Conservation (phyloP, 2,113 vertebrate species). For the Hippotragus niger region DNA sequence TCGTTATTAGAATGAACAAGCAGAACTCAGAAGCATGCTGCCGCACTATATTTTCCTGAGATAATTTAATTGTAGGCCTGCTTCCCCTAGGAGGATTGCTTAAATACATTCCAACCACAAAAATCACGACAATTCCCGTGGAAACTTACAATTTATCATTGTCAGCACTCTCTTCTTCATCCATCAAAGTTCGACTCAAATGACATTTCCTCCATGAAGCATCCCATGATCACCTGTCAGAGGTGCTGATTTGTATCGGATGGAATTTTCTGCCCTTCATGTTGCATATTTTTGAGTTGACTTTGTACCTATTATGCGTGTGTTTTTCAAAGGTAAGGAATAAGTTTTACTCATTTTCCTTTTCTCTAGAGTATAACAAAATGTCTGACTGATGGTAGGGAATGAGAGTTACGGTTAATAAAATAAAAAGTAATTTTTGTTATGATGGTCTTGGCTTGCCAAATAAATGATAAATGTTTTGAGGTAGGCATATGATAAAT, state of each 20-base stretch:
- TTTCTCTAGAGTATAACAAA: slow-evolving; percentile 4
- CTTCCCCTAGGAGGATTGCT: neutral
- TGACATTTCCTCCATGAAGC: neutral
- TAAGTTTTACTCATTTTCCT: neutral
- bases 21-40: neutral
- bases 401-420: neutral
- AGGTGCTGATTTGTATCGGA: neutral
- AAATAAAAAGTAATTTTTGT: neutral
- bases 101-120: neutral
- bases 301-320: neutral
- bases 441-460: neutral
- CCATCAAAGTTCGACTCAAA: neutral
- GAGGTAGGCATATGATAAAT: neutral
- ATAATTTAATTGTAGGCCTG: neutral
- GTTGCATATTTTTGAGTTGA: neutral
- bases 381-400: neutral
- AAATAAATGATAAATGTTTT: neutral
- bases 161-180: neutral
- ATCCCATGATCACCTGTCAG: neutral
- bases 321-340: neutral
- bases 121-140: neutral
- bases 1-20: neutral
- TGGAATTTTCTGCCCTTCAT: neutral
- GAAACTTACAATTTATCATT: neutral
- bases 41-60: neutral